Evolutionary conservation across 2,888 invertebrate genomes (phyloP), one percentile per base, ranked within the genome.

Genomic region (Apodemia mormo): DNA sequence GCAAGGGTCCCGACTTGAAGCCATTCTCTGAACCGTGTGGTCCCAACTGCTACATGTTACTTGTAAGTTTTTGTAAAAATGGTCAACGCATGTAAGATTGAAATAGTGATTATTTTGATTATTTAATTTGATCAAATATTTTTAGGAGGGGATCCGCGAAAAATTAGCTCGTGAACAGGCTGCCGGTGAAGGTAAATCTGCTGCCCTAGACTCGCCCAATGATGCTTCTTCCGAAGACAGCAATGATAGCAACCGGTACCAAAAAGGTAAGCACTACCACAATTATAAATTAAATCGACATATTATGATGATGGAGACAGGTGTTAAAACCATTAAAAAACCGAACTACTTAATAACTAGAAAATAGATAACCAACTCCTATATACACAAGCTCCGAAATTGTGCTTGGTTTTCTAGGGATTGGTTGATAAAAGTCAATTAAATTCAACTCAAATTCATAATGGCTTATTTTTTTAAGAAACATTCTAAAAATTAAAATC

Each of bases 211-310:
- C 93, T 98, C 97, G 56, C 97, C 97, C 75, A 98, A 98, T 87
- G 98, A 98, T 89, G 98, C 98, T 6, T 98, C 98, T 78, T 98
- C 98, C 0, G 98, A 98, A 85, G 98, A 98, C 82, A 98, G 98
- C 85, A 98, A 98, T 82, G 98, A 98, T 81, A 97, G 97, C 82
- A 96, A 97, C 84, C 95, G 96, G 71, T 95, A 92, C 78, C 96
- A 95, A 81, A 96, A 96, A 88, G 96, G 96, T 91, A 92, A 22
- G 1, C 52, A 40, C 9, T 12, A 3, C n/a, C 9, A 40, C 7
- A 40, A 40, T 6, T 6, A 40, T 33, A 33, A 33, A 3, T 33
- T 33, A 33, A 33, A 33, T 22, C 22, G 22, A 22, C 22, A 0
- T 22, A 22, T 22, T 22, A 22, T 22, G 22, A 22, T 22, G 22